phyloP scores from a whole-genome alignment of 2,888 invertebrate genomes.

The Operophtera brumata region DNA sequence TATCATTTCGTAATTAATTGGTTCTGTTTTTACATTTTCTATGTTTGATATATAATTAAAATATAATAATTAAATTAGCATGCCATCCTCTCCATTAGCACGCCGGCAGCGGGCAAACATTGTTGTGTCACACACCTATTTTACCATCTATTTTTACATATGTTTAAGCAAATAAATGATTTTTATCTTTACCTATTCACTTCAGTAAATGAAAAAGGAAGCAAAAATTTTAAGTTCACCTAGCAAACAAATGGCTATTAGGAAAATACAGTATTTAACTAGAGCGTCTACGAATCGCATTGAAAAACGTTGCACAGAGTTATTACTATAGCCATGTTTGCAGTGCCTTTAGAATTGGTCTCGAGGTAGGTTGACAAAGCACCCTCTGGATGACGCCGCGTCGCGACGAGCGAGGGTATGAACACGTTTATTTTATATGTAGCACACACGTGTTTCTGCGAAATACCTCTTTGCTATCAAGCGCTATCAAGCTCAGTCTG shows the following conservation, averaged over 20 bases:
- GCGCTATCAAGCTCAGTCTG: neutral
- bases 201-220: neutral
- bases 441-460: slow-evolving; percentile 5
- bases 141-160: no score
- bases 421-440: slow-evolving; percentile 3
- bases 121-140: no score
- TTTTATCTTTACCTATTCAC: no score
- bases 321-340: slow-evolving; percentile 16
- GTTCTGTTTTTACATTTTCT: no score
- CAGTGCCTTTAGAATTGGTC: slow-evolving; percentile 21
- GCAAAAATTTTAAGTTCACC: neutral
- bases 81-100: no score
- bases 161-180: no score
- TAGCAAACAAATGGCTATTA: slow-evolving; percentile 11
- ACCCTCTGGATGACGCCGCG: slow-evolving; percentile 56
- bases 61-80: no score
- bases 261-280: slow-evolving; percentile 5
- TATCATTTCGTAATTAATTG: no score
- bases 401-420: slow-evolving; percentile 29
- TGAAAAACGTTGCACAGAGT: slow-evolving; percentile 18
- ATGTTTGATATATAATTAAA: no score
- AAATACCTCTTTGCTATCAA: neutral
- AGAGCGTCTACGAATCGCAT: slow-evolving; percentile 8
- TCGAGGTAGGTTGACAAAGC: slow-evolving; percentile 58
- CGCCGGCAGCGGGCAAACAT: no score